A percentile compares a stretch with the other conserved stretches of the same genome.
Conservation (phyloP, 2,888 invertebrate genomes). For the Selenia dentaria region DNA sequence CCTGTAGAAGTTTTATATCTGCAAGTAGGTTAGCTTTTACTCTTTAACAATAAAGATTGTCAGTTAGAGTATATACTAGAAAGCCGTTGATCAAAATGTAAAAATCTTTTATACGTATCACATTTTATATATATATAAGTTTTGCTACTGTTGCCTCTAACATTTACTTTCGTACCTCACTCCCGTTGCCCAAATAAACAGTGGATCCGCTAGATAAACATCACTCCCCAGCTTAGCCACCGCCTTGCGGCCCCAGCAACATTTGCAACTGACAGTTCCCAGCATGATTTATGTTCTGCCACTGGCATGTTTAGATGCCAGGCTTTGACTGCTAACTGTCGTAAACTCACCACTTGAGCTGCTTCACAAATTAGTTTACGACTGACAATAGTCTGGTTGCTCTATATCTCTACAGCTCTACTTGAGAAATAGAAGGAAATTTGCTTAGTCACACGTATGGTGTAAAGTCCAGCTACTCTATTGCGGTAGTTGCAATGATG, state of each 20-base stretch:
- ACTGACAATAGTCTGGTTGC: slow-evolving; percentile 1
- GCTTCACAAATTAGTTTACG: slow-evolving; percentile 3
- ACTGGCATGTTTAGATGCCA: slow-evolving; percentile 15
- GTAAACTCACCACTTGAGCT: slow-evolving; percentile 9
- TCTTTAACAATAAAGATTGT: no score
- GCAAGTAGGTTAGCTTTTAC: no score
- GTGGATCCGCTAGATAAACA: slow-evolving; percentile 3
- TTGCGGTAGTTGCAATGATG: slow-evolving; percentile 3
- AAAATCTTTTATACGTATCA: not conserved
- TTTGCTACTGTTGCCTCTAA: not conserved
- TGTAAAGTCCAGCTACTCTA: not conserved
- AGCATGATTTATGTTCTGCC: slow-evolving; percentile 20
- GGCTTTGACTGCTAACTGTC: slow-evolving; percentile 13
- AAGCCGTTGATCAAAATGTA: no score
- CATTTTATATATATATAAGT: no score
- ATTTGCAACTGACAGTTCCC: slow-evolving; percentile 24
- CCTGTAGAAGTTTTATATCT: no score
- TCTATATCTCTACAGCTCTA: no score
- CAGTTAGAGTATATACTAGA: no score
- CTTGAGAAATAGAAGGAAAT: not conserved
- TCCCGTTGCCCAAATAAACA: slow-evolving; percentile 2
- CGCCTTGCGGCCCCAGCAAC: slow-evolving; percentile 5
- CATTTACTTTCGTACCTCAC: not conserved
- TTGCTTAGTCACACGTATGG: not conserved
- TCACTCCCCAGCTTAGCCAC: slow-evolving; percentile 7